A percentile compares a stretch with the other conserved stretches of the same genome.
phyloP scores from a whole-genome alignment of 2,888 invertebrate species.

The Torymus texanus region DNA sequence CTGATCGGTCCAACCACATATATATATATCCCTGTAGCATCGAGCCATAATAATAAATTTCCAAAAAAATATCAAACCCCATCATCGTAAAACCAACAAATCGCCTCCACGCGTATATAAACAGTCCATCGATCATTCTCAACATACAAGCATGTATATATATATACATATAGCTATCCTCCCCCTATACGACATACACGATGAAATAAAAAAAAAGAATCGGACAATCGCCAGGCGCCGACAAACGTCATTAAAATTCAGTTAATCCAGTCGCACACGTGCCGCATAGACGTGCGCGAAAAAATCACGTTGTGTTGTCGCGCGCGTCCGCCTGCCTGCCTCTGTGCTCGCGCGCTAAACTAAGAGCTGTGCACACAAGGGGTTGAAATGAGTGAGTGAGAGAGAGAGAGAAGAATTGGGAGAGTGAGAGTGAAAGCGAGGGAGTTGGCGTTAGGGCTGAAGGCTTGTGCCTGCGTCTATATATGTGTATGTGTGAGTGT shows the following conservation, averaged over 20 bases:
- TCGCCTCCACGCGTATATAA: neutral
- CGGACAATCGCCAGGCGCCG: conserved; percentile 10
- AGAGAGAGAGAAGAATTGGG: neutral
- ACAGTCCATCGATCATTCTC: conserved; percentile 43
- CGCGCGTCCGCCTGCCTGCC: neutral
- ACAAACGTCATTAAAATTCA: conserved; percentile 43
- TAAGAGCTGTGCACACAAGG: conserved; percentile 19
- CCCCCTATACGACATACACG: neutral
- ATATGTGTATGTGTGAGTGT: conserved; percentile 1
- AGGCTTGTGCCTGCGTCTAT: too few relatives aligned
- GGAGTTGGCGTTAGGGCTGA: neutral
- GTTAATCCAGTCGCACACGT: conserved; percentile 33
- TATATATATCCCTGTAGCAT: too few relatives aligned
- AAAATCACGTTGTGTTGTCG: conserved; percentile 28
- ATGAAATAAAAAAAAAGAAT: conserved; percentile 31
- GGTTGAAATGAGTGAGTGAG: conserved; percentile 1
- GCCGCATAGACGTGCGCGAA: conserved; percentile 7
- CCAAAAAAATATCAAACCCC: conserved; percentile 32
- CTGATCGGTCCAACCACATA: too few relatives aligned
- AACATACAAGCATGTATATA: too few relatives aligned
- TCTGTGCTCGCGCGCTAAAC: neutral
- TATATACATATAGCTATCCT: too few relatives aligned
- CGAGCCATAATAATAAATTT: conserved; percentile 45
- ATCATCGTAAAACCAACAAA: conserved; percentile 33
- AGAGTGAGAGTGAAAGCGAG: neutral